These are phyloP conservation scores for Anolis carolinensis DNA, from an alignment of 2,113 vertebrate species.

Conservation along the genomic window DNA sequence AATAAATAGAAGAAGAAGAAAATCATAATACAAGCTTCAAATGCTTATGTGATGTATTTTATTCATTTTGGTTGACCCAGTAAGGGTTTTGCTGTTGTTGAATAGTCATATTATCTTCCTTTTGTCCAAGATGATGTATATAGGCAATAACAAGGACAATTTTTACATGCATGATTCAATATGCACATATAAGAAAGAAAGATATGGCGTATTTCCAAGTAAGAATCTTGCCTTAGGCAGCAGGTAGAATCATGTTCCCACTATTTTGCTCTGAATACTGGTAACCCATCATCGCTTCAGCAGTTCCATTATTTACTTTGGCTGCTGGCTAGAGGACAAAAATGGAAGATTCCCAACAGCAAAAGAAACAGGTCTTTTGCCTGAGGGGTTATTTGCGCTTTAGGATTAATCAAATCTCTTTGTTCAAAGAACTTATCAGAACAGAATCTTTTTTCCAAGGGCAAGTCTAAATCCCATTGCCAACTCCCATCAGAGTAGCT, in stretches of 20 bases:
- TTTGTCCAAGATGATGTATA: neutral
- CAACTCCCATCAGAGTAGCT: too few species aligned
- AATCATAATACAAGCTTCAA: too few species aligned
- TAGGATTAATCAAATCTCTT: neutral
- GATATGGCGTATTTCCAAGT: fast-evolving
- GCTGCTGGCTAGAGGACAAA: too few species aligned
- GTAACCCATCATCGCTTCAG: neutral
- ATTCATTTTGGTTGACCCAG: too few species aligned
- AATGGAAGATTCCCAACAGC: neutral
- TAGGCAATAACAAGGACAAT: neutral
- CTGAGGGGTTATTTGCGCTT: neutral
- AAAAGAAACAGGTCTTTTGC: neutral
- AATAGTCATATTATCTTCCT: neutral
- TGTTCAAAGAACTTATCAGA: neutral
- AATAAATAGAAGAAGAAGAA: too few species aligned
- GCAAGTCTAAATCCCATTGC: neutral
- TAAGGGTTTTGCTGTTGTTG: too few species aligned
- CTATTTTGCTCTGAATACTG: neutral
- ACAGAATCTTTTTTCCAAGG: neutral
- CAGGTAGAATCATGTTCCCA: neutral
- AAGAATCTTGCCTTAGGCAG: neutral
- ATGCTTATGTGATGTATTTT: too few species aligned
- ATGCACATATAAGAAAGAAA: neutral
- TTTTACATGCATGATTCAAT: neutral
- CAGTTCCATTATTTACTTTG: neutral